Conservation (phyloP, 2,113 vertebrate species). For the Glareola pratincola region DNA sequence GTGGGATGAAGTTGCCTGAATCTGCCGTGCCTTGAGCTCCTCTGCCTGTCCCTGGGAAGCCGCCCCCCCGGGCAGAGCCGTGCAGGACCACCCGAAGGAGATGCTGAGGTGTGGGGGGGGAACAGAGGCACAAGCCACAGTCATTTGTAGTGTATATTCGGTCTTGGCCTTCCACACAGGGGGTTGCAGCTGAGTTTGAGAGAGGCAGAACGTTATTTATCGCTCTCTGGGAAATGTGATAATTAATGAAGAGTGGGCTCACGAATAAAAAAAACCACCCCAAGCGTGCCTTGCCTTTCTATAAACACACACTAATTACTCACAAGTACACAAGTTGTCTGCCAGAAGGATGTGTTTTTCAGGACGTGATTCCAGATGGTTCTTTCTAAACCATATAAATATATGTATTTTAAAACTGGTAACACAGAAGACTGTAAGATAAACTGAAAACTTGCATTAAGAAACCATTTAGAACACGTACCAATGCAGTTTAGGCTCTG, state of each 20-base stretch:
- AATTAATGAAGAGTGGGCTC: neutral
- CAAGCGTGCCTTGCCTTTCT: neutral
- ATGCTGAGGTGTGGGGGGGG: accelerated
- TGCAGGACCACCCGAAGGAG: neutral
- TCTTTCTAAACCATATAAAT: constrained; percentile 6
- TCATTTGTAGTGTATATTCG: accelerated
- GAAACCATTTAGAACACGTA: neutral
- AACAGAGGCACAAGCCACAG: accelerated
- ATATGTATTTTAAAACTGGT: neutral
- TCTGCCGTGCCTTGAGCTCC: neutral
- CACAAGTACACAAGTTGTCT: neutral
- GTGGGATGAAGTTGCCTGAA: neutral
- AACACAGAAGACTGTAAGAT: neutral
- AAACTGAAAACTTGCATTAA: neutral
- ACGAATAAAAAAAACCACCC: neutral
- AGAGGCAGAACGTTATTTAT: accelerated
- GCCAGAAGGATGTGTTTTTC: constrained; percentile 16
- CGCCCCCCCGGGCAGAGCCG: neutral
- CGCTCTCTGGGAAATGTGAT: neutral
- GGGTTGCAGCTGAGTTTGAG: neutral
- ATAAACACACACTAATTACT: neutral
- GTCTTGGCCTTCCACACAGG: neutral
- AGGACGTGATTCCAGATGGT: neutral
- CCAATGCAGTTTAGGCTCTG: neutral
- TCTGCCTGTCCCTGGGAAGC: neutral